Conservation (phyloP, 2,797 vertebrate genomes). For the Rousettus madagascariensis region DNA sequence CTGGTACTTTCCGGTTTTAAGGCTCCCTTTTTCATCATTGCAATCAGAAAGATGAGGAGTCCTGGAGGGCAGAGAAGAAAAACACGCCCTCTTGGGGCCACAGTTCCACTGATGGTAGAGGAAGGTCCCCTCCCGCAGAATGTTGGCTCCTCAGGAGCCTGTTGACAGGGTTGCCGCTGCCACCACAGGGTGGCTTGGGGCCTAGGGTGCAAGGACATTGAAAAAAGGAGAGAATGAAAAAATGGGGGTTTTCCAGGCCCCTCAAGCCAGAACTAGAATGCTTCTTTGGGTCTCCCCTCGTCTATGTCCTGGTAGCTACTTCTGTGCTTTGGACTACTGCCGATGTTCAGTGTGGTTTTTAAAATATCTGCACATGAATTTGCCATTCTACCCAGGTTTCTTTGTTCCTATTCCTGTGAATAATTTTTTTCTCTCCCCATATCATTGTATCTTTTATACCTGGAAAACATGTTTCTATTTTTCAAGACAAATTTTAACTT, state of each 20-base stretch:
- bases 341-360: not conserved
- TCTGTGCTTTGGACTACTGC: not conserved
- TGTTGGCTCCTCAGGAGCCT: not conserved
- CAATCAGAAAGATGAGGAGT: not conserved
- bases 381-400: not conserved
- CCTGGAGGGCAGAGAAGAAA: not conserved
- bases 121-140: not conserved
- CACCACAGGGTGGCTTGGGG: not conserved
- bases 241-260: not conserved
- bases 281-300: not conserved
- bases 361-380: not conserved
- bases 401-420: not conserved
- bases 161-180: not conserved
- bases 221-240: not conserved
- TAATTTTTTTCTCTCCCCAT: not conserved
- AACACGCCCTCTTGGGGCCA: not conserved
- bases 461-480: not conserved
- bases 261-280: not conserved
- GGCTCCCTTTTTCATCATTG: not conserved
- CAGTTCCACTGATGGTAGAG: not conserved
- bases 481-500: not conserved
- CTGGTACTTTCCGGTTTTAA: not conserved
- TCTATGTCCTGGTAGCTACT: not conserved
- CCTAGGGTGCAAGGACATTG: not conserved
- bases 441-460: not conserved